Percentiles rank a stretch among this genome's conserved stretches.
These are phyloP conservation scores for Falco punctatus DNA, from an alignment of 2,113 vertebrate species.

Conservation along the genomic window DNA sequence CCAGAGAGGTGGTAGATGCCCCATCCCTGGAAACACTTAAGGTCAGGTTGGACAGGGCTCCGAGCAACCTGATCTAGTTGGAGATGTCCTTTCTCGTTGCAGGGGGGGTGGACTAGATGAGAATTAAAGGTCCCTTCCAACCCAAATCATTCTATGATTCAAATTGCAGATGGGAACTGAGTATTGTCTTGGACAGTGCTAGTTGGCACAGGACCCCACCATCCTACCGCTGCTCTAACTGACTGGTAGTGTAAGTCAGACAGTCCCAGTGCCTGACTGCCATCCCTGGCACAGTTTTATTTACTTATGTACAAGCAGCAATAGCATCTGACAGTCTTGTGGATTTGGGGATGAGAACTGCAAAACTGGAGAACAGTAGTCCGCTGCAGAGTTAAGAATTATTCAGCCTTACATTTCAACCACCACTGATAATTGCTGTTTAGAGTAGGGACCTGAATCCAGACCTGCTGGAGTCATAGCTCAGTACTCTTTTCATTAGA, in stretches of 20 bases:
- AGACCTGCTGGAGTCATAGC: background rate
- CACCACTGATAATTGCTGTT: background rate
- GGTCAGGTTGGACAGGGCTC: background rate
- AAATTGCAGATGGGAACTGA: background rate
- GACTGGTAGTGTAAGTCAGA: background rate
- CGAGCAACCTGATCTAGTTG: background rate
- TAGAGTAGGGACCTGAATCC: background rate
- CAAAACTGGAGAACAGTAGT: background rate
- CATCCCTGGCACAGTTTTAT: background rate
- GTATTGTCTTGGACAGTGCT: background rate
- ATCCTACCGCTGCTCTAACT: background rate
- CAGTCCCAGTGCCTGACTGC: background rate
- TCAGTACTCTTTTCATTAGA: background rate
- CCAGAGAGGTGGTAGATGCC: too few species aligned
- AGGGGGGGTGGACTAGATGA: background rate
- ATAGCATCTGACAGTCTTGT: background rate
- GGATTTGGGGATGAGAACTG: background rate
- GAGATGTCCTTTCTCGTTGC: background rate
- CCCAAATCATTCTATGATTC: background rate
- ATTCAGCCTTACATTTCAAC: background rate
- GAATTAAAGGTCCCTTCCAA: background rate
- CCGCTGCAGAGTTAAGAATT: background rate
- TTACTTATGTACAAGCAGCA: background rate
- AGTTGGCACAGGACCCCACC: background rate
- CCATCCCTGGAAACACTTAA: background rate